Evolutionary conservation across 2,888 invertebrate species (phyloP), one percentile per base, ranked within the genome.

Genomic region (Marasmarcha lunaedactyla): DNA sequence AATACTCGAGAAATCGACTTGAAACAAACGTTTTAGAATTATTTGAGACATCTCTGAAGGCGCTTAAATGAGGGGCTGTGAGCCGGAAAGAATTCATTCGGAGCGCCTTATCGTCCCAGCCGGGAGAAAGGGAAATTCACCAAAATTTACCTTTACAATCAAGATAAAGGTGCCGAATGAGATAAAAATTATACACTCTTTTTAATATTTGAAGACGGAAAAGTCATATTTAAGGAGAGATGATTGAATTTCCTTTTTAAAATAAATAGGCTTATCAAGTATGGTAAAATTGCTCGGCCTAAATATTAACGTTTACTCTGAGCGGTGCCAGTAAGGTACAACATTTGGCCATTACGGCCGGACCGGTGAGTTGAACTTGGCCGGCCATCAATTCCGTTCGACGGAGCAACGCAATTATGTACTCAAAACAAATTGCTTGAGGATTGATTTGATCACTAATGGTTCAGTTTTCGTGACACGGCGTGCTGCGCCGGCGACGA

Each of bases 381-480:
- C 60, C 68, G 63, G 59, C 63, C 72, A 69, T 72, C 76, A 72
- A 78, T 81, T 79, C 74, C 64, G 64, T 74, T 71, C 69, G 72
- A 79, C 71, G 73, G 67, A 71, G 72, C 74, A 73, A 67, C 66
- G 76, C 76, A 79, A 81, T 83, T 83, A 83, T 78, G 71, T 77
- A 68, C 76, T 78, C 72, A 71, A 69, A 71, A 64, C 67, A 77
- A 79, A 79, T 76, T 76, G 70, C 68, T 73, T 64, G 67, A 70
- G 73, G 71, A 74, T 76, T 74, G 68, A 67, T 66, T 14, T 60
- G 63, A 67, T 71, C 71, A 64, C 64, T 74, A 77, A 77, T 71
- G 67, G 64, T 53, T 59, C 63, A 67, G 59, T 59, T 59, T 55
- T 61, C 63, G 58, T 68, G 70, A 72, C 71, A 73, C 69, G 63